Base-by-base conservation (phyloP, 2,888 invertebrate species). In the Leptinotarsa peninsularis region DNA sequence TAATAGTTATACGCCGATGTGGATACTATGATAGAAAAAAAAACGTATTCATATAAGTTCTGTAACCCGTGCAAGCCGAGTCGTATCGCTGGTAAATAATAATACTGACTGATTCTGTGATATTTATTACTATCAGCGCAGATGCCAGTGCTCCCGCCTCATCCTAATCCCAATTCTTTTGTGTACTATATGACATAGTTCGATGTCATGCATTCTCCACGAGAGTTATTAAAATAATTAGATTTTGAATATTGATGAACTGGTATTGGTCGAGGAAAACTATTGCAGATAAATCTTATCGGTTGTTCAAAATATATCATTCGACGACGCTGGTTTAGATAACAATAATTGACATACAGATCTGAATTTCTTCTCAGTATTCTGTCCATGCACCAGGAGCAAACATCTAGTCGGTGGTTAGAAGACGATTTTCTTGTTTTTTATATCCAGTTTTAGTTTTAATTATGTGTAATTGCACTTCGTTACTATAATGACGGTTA, bases 271-370 rank as follows among this genome's bases (percentile, higher is more conserved):
- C 23, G 15, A 18, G 4, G n/a, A 50, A 67, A 67, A 49, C 23
- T 56, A 33, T 33, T n/a, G 27, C 17, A 33, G 21, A 70, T 23
- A 49, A 58, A 71, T 49, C 63, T 52, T 60, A 52, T 50, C 60
- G 33, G 52, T 52, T 27, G 56, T 43, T 71, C 54, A 63, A 50
- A 49, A 60, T 33, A 71, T 71, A 71, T 71, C 50, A 3, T 43
- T 17, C 56, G 27, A 67, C 74, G 74, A 60, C 74, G 49, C 69
- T 74, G 74, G 33, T 33, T 67, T 23, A 66, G 74, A 74, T 74
- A 71, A 73, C 49, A 73, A 74, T 74, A 71, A 74, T 63, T 71
- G 71, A 74, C 71, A 66, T 70, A 50, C 49, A 66, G 71, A 71
- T n/a, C 33, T 7, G 43, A n/a, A 63, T 63, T 63, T 33, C 43